Percentiles rank a stretch among this genome's conserved stretches.
Evolutionary conservation across 2,888 invertebrate species (phyloP).

Genomic region (Lithosia quadra): DNA sequence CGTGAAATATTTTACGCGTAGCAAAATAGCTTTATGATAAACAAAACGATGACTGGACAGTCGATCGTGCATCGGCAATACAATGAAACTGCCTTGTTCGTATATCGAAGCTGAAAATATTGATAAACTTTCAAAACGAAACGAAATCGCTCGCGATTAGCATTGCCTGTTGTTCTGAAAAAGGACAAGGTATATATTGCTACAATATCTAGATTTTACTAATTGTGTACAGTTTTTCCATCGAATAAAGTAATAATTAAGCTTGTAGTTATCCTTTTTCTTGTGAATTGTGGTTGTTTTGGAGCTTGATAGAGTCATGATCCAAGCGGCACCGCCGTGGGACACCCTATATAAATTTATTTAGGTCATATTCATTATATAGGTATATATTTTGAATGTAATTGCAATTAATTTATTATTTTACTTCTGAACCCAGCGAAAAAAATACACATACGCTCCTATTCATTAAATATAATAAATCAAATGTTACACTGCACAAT

Average conservation of each 20-base stretch:
- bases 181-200: not conserved
- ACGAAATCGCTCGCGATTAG: constrained; percentile 65
- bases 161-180: constrained; percentile 42
- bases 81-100: constrained; percentile 69
- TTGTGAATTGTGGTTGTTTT: not conserved
- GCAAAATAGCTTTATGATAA: constrained; percentile 64
- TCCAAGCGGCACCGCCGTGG: too few relatives aligned
- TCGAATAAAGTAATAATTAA: not conserved
- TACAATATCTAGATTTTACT: constrained; percentile 4
- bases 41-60: constrained; percentile 68
- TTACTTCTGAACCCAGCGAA: too few relatives aligned
- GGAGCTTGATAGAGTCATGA: not conserved
- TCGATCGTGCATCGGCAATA: constrained; percentile 69
- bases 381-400: too few relatives aligned
- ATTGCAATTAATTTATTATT: too few relatives aligned
- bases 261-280: not conserved
- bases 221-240: not conserved
- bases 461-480: constrained; percentile 5
- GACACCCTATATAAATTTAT: too few relatives aligned
- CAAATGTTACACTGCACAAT: constrained; percentile 38
- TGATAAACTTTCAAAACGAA: constrained; percentile 82
- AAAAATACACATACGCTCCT: too few relatives aligned
- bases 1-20: constrained; percentile 42
- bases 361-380: too few relatives aligned
- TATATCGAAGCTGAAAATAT: constrained; percentile 75